phyloP scores from a whole-genome alignment of 1,140 invertebrate species.

The Acyrthosiphon pisum region DNA sequence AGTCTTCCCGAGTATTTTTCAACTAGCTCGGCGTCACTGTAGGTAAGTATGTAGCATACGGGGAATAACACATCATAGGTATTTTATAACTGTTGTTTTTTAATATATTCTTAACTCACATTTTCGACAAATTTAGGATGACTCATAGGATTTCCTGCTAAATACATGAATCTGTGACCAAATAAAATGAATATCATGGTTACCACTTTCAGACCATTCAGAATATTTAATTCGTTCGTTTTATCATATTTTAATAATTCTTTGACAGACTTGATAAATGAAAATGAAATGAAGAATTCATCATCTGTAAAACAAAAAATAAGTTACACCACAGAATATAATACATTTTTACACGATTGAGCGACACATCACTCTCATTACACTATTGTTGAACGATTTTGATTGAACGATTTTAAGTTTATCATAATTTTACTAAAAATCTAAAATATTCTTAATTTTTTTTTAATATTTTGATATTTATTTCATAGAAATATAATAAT shows the following conservation, averaged over 20 bases:
- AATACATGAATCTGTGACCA: neutral
- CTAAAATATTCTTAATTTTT: neutral
- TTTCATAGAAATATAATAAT: neutral
- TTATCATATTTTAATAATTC: constrained; percentile 16
- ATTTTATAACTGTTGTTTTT: neutral
- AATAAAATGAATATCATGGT: neutral
- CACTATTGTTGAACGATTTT: neutral
- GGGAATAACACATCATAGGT: neutral
- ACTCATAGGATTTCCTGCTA: neutral
- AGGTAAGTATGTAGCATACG: neutral
- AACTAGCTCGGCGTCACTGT: too few species aligned
- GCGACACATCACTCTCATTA: neutral
- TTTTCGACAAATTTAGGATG: neutral
- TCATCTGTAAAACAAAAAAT: neutral
- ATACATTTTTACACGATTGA: neutral
- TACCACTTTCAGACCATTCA: neutral
- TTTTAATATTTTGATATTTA: neutral
- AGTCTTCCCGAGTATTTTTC: too few species aligned
- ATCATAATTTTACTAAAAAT: neutral
- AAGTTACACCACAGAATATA: neutral
- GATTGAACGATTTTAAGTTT: neutral
- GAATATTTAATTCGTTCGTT: neutral
- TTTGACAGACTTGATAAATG: neutral
- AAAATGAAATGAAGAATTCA: neutral
- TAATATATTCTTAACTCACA: neutral